Conservation (phyloP, 2,797 vertebrate species). For the Gallinago solitaria region DNA sequence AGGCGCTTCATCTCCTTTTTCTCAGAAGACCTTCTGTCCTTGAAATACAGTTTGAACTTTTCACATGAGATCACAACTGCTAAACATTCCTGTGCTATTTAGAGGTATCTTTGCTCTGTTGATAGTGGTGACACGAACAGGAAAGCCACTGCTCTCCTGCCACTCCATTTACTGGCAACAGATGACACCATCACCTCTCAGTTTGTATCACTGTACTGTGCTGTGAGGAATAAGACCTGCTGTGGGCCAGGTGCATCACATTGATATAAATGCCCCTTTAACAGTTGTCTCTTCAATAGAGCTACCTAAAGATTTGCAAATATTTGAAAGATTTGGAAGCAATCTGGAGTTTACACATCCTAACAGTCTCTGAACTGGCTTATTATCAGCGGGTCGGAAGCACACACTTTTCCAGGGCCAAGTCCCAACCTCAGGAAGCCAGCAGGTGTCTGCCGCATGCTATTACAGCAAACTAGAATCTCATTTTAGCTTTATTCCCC, state of each 20-base stretch:
- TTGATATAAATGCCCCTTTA: neutral
- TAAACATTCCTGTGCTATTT: neutral
- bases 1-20: neutral
- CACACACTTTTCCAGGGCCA: neutral
- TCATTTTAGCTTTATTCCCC: neutral
- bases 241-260: neutral
- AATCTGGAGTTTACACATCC: neutral
- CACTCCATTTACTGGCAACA: neutral
- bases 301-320: neutral
- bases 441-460: neutral
- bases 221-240: neutral
- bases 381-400: neutral
- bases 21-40: neutral
- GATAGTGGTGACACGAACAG: neutral
- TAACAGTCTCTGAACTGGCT: neutral
- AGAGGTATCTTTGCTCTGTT: neutral
- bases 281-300: neutral
- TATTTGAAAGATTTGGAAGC: neutral
- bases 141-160: neutral
- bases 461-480: neutral
- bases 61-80: neutral
- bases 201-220: too few species aligned
- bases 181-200: neutral
- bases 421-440: neutral
- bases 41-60: slow-evolving; percentile 29